These are phyloP conservation scores for Ciconia maguari DNA, from an alignment of 2,113 vertebrate genomes.

Conservation along the genomic window DNA sequence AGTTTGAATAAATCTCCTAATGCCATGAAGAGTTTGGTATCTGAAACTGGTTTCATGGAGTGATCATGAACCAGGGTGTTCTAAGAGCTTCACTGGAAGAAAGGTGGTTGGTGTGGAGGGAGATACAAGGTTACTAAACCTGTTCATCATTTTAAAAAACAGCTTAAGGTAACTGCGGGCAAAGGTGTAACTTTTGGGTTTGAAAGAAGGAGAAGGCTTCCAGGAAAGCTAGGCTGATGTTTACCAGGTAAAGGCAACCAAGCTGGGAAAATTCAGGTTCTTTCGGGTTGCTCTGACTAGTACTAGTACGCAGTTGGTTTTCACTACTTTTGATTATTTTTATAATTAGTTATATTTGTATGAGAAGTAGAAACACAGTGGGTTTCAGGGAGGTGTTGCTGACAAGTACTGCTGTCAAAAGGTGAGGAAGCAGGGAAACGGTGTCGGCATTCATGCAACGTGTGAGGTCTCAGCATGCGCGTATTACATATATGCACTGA, in stretches of 20 bases:
- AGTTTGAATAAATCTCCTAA: background rate
- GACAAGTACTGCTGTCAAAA: background rate
- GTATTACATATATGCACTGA: background rate
- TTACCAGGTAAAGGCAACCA: background rate
- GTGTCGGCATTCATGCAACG: background rate
- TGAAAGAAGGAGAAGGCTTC: background rate
- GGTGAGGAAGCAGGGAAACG: fast-evolving
- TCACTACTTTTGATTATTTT: background rate
- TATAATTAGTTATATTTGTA: background rate
- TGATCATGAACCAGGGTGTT: background rate
- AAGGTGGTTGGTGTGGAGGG: background rate
- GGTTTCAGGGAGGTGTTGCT: background rate
- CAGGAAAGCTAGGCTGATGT: background rate
- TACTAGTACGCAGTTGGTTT: background rate
- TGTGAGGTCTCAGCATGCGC: background rate
- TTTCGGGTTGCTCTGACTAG: background rate
- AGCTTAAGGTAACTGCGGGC: background rate
- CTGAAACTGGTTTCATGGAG: background rate
- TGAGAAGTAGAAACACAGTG: background rate
- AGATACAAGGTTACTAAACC: background rate
- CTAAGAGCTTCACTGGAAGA: background rate
- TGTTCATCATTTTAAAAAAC: background rate
- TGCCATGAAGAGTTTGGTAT: background rate
- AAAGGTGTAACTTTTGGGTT: background rate
- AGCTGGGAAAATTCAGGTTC: background rate